These are phyloP conservation scores for Andricus curvator DNA, from an alignment of 2,888 invertebrate species.

Conservation along the genomic window DNA sequence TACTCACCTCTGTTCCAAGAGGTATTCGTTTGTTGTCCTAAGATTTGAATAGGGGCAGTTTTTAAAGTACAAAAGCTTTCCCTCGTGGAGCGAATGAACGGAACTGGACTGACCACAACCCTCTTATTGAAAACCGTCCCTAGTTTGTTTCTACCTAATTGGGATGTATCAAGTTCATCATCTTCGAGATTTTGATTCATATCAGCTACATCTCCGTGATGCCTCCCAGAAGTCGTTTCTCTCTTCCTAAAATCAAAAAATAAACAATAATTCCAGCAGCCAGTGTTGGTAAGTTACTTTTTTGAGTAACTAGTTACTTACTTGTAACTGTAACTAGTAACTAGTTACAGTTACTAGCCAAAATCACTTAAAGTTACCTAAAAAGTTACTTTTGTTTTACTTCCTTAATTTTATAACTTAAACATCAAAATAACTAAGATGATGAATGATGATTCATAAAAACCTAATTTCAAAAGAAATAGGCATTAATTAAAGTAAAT, in stretches of 20 bases:
- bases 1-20: conserved; percentile 63
- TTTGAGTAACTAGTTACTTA: no score
- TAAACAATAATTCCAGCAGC: not conserved
- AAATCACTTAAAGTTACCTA: no score
- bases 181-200: conserved; percentile 18
- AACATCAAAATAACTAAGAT: no score
- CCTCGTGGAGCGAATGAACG: conserved; percentile 70
- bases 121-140: conserved; percentile 74
- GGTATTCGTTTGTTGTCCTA: conserved; percentile 64
- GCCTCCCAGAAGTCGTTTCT: not conserved
- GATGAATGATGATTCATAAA: no score
- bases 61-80: conserved; percentile 75
- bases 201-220: not conserved
- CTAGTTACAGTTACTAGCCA: no score
- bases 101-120: conserved; percentile 74
- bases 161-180: conserved; percentile 46
- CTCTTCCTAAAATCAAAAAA: not conserved
- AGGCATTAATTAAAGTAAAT: no score
- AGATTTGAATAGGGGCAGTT: conserved; percentile 71
- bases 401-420: no score
- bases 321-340: no score
- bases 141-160: conserved; percentile 69
- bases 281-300: no score
- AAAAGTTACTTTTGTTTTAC: no score
- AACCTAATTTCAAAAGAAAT: no score